A percentile compares a stretch with the other conserved stretches of the same genome.
phyloP scores from a whole-genome alignment of 2,797 vertebrate species.

The Stomatorhinus walkeri region DNA sequence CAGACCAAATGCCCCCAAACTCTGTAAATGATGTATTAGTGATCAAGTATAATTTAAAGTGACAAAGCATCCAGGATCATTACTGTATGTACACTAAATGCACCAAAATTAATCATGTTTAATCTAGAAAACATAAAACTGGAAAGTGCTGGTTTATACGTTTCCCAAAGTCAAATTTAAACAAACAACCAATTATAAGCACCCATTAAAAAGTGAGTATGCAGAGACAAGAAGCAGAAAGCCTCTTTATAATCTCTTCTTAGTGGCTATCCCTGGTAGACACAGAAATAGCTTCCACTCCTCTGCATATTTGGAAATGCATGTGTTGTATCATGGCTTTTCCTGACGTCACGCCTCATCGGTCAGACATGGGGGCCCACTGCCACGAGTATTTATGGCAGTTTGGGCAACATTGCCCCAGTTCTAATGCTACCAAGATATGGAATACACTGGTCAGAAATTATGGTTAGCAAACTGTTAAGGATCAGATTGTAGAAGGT shows the following conservation, averaged over 20 bases:
- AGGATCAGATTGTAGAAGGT: background rate
- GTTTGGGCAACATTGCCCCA: constrained; percentile 31
- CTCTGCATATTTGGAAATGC: constrained; percentile 33
- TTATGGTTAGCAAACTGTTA: background rate
- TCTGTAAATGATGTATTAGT: background rate
- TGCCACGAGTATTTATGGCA: background rate
- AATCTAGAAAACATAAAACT: background rate
- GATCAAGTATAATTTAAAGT: background rate
- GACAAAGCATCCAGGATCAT: background rate
- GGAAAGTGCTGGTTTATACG: background rate
- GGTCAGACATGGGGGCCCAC: background rate
- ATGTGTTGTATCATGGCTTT: background rate
- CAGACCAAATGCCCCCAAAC: background rate
- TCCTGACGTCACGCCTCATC: background rate
- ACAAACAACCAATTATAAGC: background rate
- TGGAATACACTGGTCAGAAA: background rate
- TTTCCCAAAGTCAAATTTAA: background rate
- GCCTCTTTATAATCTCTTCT: constrained; percentile 36
- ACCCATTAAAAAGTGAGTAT: background rate
- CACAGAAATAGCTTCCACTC: constrained; percentile 23
- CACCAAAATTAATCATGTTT: background rate
- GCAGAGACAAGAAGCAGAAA: background rate
- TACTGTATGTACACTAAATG: background rate
- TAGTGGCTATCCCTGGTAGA: constrained; percentile 44
- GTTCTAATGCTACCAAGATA: background rate